These are phyloP conservation scores for Upupa epops DNA, from an alignment of 2,113 vertebrate genomes.

Conservation along the genomic window DNA sequence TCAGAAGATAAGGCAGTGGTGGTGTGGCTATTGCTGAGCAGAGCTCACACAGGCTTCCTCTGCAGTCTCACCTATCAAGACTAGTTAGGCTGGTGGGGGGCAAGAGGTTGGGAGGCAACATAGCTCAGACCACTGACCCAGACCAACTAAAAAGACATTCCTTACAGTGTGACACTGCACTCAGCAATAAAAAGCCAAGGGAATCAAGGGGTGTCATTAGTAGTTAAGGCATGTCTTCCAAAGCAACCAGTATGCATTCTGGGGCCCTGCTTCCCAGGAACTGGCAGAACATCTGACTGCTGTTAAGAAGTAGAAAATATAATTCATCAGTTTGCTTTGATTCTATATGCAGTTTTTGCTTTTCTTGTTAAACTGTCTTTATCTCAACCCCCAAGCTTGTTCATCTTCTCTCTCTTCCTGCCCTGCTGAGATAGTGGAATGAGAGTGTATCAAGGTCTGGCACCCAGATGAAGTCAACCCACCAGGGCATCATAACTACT, in stretches of 20 bases:
- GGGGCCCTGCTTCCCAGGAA: neutral
- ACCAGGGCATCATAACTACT: neutral
- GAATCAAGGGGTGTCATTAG: accelerated
- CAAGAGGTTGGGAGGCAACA: neutral
- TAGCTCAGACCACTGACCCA: neutral
- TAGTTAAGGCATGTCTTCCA: neutral
- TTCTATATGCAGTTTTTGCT: neutral
- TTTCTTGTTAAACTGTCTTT: neutral
- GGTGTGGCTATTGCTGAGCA: neutral
- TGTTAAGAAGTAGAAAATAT: neutral
- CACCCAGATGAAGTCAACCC: neutral
- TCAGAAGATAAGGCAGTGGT: accelerated
- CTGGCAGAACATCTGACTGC: neutral
- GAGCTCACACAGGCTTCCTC: neutral
- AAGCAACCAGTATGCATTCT: neutral
- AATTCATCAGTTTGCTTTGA: neutral
- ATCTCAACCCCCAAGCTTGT: neutral
- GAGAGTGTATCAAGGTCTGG: neutral
- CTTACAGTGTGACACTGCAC: accelerated
- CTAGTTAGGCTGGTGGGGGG: neutral
- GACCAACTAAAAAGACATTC: neutral
- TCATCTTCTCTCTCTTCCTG: neutral
- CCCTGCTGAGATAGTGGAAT: neutral
- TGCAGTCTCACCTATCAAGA: neutral
- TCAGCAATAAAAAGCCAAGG: neutral